phyloP scores from a whole-genome alignment of 1,140 invertebrate genomes.

The Amphibalanus amphitrite region DNA sequence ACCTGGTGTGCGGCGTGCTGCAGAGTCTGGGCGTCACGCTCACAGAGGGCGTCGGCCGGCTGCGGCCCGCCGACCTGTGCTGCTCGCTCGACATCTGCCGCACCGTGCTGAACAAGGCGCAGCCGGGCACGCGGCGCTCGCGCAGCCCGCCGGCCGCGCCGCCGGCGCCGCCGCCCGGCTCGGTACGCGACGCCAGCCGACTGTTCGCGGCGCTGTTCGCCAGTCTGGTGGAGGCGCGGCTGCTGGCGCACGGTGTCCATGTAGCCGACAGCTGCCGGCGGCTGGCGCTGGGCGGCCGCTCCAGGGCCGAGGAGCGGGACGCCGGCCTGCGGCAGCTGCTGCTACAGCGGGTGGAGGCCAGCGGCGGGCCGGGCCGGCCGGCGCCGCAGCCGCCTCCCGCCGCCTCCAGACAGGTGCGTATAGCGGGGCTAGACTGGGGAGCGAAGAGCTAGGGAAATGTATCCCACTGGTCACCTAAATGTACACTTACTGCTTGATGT shows the following conservation, averaged over 20 bases:
- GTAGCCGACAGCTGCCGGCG: neutral
- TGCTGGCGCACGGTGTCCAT: neutral
- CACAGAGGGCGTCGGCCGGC: neutral
- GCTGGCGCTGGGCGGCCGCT: neutral
- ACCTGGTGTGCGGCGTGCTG: slow-evolving; percentile 44
- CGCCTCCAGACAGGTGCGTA: neutral
- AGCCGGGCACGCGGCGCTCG: neutral
- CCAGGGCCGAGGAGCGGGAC: neutral
- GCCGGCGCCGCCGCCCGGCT: neutral
- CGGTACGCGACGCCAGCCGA: neutral
- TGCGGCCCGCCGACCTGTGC: neutral
- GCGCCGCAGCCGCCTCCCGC: neutral
- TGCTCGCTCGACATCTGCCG: neutral
- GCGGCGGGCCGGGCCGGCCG: slow-evolving; percentile 10
- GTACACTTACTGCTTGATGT: too few species aligned
- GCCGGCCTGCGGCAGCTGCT: neutral
- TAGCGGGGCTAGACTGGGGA: too few species aligned
- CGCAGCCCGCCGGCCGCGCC: too few species aligned
- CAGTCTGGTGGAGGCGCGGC: neutral
- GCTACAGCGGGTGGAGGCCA: slow-evolving; percentile 1
- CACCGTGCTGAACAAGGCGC: neutral
- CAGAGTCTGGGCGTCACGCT: slow-evolving; percentile 5
- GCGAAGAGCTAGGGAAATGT: too few species aligned
- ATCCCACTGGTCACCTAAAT: too few species aligned
- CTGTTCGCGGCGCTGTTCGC: neutral